Conservation (phyloP, 2,888 invertebrate species). For the Polietes domitor region DNA sequence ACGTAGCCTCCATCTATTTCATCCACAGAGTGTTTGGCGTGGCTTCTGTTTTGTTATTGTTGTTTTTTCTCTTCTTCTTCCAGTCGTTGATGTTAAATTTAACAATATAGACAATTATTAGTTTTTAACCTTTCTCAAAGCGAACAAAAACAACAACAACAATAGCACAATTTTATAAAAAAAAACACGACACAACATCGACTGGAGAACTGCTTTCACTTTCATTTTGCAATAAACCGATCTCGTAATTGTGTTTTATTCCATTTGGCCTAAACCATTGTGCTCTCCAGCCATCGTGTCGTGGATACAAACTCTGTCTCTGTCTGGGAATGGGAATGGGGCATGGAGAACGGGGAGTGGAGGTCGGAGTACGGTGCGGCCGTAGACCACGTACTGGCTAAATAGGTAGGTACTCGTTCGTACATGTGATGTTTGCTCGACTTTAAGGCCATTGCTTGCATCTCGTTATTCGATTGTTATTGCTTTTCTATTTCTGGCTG, state of each 20-base stretch:
- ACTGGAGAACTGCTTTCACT: slow-evolving; percentile 56
- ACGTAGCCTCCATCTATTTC: not conserved
- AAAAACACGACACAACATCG: slow-evolving; percentile 23
- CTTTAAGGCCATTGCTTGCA: slow-evolving; percentile 47
- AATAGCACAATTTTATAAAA: no score
- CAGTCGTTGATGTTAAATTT: slow-evolving; percentile 34
- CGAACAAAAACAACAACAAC: slow-evolving; percentile 22
- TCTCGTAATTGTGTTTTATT: slow-evolving; percentile 62
- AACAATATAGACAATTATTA: slow-evolving; percentile 40
- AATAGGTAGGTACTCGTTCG: not conserved
- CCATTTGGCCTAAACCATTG: slow-evolving; percentile 46
- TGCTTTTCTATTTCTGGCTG: not conserved
- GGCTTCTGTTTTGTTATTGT: slow-evolving; percentile 16
- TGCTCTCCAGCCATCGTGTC: slow-evolving; percentile 35
- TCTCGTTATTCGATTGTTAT: slow-evolving; percentile 16
- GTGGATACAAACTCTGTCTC: slow-evolving; percentile 32
- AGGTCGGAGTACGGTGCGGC: not conserved
- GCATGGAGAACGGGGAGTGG: not conserved
- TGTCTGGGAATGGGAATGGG: not conserved
- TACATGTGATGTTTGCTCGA: slow-evolving; percentile 1
- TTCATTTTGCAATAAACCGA: slow-evolving; percentile 58
- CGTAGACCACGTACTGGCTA: slow-evolving; percentile 38
- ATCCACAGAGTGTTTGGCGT: not conserved
- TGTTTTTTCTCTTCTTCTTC: not conserved
- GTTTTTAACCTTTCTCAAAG: slow-evolving; percentile 48